Conservation (phyloP, 2,888 invertebrate genomes). For the Frankliniella fusca region DNA sequence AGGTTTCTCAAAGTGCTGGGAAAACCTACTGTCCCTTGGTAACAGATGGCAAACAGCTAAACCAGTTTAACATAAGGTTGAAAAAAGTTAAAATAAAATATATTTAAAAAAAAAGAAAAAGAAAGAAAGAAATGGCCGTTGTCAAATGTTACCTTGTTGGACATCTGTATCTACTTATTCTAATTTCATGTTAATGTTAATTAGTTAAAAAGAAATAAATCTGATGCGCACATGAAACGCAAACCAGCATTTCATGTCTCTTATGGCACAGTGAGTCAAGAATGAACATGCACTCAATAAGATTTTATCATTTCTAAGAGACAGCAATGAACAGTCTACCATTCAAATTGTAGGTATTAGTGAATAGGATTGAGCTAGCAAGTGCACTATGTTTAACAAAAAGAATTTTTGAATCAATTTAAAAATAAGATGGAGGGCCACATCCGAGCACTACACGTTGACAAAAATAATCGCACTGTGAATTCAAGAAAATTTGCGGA, state of each 20-base stretch:
- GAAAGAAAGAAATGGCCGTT: background rate
- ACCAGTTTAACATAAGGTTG: too few relatives aligned
- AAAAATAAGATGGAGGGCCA: background rate
- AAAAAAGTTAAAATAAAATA: background rate
- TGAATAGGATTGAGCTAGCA: background rate
- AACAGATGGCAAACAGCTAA: conserved; percentile 4
- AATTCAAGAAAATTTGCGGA: too few relatives aligned
- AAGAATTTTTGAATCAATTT: background rate
- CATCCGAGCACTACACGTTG: too few relatives aligned
- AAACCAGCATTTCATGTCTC: background rate
- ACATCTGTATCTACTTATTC: conserved; percentile 1
- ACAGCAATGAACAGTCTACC: background rate
- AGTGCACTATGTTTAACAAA: background rate
- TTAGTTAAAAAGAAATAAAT: conserved; percentile 12
- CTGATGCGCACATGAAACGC: conserved; percentile 5
- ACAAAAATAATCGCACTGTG: too few relatives aligned
- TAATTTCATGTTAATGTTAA: background rate
- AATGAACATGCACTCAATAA: conserved; percentile 1
- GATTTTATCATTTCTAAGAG: background rate
- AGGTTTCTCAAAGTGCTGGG: background rate
- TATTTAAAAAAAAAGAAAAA: background rate
- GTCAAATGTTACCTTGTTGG: conserved; percentile 1
- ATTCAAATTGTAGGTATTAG: conserved; percentile 17
- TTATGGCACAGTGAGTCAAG: conserved; percentile 26
- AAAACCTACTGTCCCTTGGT: conserved; percentile 2